phyloP scores from a whole-genome alignment of 2,888 invertebrate genomes.

The Drosophila austrosaltans region DNA sequence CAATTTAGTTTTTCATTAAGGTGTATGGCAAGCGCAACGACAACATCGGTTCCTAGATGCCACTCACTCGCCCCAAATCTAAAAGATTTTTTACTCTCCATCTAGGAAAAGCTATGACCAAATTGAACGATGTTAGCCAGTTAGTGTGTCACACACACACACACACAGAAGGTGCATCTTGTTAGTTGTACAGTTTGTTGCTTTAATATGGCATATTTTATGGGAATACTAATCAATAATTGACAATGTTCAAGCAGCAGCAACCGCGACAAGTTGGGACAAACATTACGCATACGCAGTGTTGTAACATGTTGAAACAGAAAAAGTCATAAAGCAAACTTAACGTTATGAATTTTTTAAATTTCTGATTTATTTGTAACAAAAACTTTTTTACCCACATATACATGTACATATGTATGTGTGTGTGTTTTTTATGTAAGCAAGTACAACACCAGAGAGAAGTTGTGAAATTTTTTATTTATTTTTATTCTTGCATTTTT shows the following conservation, averaged over 20 bases:
- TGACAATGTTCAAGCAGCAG: constrained; percentile 32
- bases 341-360: constrained; percentile 77
- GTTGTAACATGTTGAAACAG: constrained; percentile 52
- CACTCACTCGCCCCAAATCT: not conserved
- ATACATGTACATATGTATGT: constrained; percentile 18
- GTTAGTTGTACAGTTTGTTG: not conserved
- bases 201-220: constrained; percentile 5
- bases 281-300: constrained; percentile 14
- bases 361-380: constrained; percentile 74
- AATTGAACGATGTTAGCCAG: constrained; percentile 32
- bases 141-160: constrained; percentile 35
- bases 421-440: constrained; percentile 22
- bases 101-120: constrained; percentile 28
- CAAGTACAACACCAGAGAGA: constrained; percentile 36
- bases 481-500: constrained; percentile 39
- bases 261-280: constrained; percentile 56
- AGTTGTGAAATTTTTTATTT: constrained; percentile 42
- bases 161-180: not conserved
- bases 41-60: constrained; percentile 5
- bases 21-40: constrained; percentile 24
- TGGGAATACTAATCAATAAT: constrained; percentile 54
- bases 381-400: constrained; percentile 27
- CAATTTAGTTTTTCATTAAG: constrained; percentile 82
- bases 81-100: not conserved
- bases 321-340: constrained; percentile 73